phyloP scores from a whole-genome alignment of 2,888 invertebrate genomes.

The Limenitis arthemis region DNA sequence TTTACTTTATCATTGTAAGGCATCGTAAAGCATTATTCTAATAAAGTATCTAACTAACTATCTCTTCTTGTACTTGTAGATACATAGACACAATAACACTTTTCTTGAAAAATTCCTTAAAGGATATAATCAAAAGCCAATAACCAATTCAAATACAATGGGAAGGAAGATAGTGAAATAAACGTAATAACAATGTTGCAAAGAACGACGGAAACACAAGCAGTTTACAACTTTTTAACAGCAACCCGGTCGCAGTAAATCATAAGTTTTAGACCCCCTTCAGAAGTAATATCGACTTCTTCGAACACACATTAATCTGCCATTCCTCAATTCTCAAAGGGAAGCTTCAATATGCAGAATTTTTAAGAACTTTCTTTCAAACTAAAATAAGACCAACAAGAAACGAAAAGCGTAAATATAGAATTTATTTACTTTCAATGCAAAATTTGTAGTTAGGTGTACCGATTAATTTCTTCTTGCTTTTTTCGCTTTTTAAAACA shows the following conservation, averaged over 20 bases:
- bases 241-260: conserved; percentile 62
- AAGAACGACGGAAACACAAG: conserved; percentile 60
- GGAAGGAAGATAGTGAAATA: conserved; percentile 21
- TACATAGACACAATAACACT: not conserved
- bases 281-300: conserved; percentile 69
- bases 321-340: conserved; percentile 64
- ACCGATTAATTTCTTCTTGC: too few species aligned
- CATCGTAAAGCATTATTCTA: too few species aligned
- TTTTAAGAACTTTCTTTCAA: conserved; percentile 36
- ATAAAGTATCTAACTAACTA: too few species aligned
- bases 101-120: not conserved
- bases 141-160: conserved; percentile 11
- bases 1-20: too few species aligned
- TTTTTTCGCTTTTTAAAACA: too few species aligned
- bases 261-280: conserved; percentile 61
- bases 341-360: conserved; percentile 52
- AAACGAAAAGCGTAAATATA: not conserved
- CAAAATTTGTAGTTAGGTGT: too few species aligned
- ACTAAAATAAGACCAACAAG: conserved; percentile 11
- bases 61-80: too few species aligned
- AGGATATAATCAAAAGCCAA: conserved; percentile 12
- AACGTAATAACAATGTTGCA: conserved; percentile 51
- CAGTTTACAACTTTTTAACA: conserved; percentile 71
- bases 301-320: conserved; percentile 68
- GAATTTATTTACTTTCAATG: too few species aligned